Evolutionary conservation across 53 echinoderm and acorn worm species (phyloP).

Genomic region (Paracentrotus lividus): DNA sequence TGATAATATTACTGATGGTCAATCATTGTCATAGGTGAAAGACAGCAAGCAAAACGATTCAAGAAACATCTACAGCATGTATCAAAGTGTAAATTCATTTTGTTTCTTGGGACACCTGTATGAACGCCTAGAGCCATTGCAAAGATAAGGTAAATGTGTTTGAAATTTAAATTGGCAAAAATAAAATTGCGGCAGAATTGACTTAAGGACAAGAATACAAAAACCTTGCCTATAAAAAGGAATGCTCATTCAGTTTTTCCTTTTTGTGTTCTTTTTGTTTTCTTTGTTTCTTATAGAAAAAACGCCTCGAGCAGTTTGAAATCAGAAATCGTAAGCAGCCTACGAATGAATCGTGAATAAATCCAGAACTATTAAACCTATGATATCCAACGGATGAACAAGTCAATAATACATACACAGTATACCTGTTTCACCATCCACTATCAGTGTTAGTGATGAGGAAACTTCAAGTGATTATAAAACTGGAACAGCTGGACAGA

Average conservation of each 20-base stretch:
- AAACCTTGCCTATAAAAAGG: no score
- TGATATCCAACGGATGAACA: conserved; percentile 29
- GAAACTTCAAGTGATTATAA: background rate
- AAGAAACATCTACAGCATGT: no score
- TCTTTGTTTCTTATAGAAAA: background rate
- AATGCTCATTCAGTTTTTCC: background rate
- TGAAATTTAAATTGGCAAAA: no score
- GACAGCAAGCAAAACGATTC: no score
- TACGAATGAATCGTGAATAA: background rate
- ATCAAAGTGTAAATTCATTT: no score
- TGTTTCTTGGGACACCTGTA: no score
- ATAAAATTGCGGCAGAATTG: no score
- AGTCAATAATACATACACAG: background rate
- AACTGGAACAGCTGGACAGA: conserved; percentile 30
- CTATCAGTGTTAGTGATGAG: background rate
- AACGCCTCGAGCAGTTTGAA: background rate
- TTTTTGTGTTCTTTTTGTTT: background rate
- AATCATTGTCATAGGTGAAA: no score
- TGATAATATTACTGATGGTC: no score
- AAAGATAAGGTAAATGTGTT: no score
- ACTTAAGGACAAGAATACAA: no score
- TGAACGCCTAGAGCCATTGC: no score
- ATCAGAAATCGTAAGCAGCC: background rate
- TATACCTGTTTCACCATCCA: background rate
- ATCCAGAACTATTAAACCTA: conserved; percentile 6